Evolutionary conservation across 2,113 vertebrate genomes (phyloP), one percentile per base, ranked within the genome.

Genomic region (Pteruthius melanotis): DNA sequence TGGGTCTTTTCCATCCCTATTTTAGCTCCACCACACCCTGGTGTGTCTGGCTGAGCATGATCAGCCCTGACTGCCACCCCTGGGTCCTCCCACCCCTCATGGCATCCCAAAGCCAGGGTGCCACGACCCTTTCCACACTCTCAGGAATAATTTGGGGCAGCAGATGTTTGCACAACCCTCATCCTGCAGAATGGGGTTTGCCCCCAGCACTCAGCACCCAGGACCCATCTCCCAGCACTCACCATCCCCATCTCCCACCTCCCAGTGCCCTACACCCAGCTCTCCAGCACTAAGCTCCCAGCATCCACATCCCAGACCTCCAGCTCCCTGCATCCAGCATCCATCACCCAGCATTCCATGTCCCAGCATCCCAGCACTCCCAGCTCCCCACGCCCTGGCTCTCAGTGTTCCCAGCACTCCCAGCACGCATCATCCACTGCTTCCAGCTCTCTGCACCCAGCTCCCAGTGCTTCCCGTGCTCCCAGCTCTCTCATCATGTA

Each of bases 11-110:
- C 59, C 85, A 77, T 69, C 13, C 0, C 0, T 24, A 17, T 59
- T 76, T 87, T 50, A 37, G 26, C 37, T 56, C 44, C 20, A 61
- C 30, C 33, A 28, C 17, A 7, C 23, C 28, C 24, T 2, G 0
- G 22, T 0, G 2, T 28, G 23, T 39, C 23, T 4, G 8, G 59
- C 49, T 59, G 59, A 87, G 42, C 61, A 39, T 0, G 0, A 16
- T 14, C 18, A 35, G 56, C 45, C 60, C 37, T 0, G 0, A 42
- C 47, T 83, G 57, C 39, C 49, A 66, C 52, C 44, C 35, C 1
- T 19, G 57, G 35, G 24, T 61, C 31, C 20, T 87, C 26, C 72
- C 1, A 3, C 15, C 35, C 42, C 30, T 68, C 0, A 0, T 57
- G 24, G 42, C 47, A 53, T 42, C 30, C 11, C 1, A 66, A 65